Conservation (phyloP, 1,140 invertebrate genomes). For the Cyclargus thomasi region DNA sequence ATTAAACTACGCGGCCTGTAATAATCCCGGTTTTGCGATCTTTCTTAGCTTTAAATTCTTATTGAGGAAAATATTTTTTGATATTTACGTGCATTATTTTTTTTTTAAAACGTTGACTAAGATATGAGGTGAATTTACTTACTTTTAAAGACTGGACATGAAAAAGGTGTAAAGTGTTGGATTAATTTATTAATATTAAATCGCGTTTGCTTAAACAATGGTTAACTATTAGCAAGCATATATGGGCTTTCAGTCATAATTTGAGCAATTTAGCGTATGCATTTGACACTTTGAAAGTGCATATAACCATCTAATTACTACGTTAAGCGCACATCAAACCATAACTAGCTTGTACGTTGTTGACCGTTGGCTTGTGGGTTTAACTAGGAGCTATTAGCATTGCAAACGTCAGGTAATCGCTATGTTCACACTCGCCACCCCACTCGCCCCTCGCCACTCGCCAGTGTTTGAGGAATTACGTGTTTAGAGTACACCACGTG, state of each 20-base stretch:
- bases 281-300: no score
- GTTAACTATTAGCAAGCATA: no score
- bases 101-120: background rate
- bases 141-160: no score
- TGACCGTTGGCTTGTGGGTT: background rate
- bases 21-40: background rate
- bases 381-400: background rate
- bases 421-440: background rate
- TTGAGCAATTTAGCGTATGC: no score
- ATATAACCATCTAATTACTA: no score
- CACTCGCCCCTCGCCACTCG: background rate
- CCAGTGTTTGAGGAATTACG: background rate
- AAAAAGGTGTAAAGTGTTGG: no score
- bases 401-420: background rate
- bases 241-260: no score
- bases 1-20: constrained; percentile 12
- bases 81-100: background rate
- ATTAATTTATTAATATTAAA: no score
- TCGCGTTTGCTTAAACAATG: no score
- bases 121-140: no score
- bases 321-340: background rate
- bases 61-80: background rate
- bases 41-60: constrained; percentile 1
- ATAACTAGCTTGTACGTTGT: background rate
- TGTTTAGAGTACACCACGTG: background rate